Conservation (phyloP, 2,888 invertebrate genomes). For the Drosophila monieri region DNA sequence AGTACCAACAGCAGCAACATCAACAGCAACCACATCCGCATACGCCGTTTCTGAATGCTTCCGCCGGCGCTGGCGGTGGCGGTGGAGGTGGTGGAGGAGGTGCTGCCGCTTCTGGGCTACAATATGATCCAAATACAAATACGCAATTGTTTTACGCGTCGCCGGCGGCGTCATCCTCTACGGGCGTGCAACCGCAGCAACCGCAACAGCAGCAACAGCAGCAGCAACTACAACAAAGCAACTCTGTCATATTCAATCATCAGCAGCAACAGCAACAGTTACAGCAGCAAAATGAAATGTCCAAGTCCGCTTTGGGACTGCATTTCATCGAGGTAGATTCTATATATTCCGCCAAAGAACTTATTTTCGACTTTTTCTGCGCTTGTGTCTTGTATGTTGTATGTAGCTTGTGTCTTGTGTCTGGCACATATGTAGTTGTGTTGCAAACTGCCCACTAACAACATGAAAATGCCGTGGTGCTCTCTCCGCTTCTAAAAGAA, state of each 20-base stretch:
- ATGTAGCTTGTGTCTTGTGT: not conserved
- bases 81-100: constrained; percentile 23
- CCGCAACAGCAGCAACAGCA: constrained; percentile 52
- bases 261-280: constrained; percentile 59
- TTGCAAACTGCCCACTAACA: constrained; percentile 32
- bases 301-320: constrained; percentile 81
- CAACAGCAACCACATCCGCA: constrained; percentile 66
- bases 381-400: constrained; percentile 10
- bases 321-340: constrained; percentile 83
- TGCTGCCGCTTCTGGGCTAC: constrained; percentile 50
- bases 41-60: constrained; percentile 73
- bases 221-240: constrained; percentile 75
- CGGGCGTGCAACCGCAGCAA: constrained; percentile 63
- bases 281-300: constrained; percentile 82
- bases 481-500: constrained; percentile 21
- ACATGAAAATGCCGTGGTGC: constrained; percentile 17
- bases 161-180: constrained; percentile 44
- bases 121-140: constrained; percentile 73
- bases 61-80: constrained; percentile 39
- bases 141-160: constrained; percentile 75
- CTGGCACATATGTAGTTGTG: constrained; percentile 34
- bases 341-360: constrained; percentile 26
- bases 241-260: constrained; percentile 79
- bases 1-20: constrained; percentile 58
- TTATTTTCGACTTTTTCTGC: constrained; percentile 17